Percentiles rank a stretch among this genome's conserved stretches.
phyloP scores from a whole-genome alignment of 2,888 invertebrate genomes.

The Pandemis cinnamomeana region DNA sequence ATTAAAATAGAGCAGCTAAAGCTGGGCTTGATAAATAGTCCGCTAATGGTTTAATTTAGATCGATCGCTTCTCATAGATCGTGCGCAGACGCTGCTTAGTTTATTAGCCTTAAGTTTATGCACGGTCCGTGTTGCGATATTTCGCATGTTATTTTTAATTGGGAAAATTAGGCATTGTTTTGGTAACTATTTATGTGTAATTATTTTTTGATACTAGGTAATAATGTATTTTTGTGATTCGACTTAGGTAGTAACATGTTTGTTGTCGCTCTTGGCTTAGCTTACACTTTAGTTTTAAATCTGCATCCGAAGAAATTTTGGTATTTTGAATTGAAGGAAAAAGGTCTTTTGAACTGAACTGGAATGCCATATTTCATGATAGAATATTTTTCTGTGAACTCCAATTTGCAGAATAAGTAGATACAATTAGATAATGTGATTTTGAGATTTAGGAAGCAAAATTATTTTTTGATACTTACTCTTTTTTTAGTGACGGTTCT shows the following conservation, averaged over 20 bases:
- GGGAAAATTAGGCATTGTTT: background rate
- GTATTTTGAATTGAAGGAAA: no score
- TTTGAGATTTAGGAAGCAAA: no score
- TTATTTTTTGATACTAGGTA: background rate
- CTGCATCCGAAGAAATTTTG: no score
- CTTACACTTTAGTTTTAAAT: no score
- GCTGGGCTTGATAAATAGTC: slow-evolving; percentile 27
- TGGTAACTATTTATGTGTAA: background rate
- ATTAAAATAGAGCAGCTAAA: background rate
- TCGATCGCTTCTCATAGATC: slow-evolving; percentile 38
- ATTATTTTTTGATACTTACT: no score
- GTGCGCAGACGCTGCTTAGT: slow-evolving; percentile 23
- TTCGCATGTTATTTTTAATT: background rate
- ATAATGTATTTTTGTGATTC: no score
- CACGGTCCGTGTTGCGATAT: slow-evolving; percentile 8
- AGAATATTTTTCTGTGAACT: background rate
- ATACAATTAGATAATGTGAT: background rate
- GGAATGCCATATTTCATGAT: no score
- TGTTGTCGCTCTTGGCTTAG: no score
- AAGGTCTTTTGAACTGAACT: no score
- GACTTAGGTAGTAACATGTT: no score
- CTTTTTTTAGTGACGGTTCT: no score
- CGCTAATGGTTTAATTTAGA: slow-evolving; percentile 39
- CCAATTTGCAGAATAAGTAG: background rate
- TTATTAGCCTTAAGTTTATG: slow-evolving; percentile 20